These are phyloP conservation scores for Spea bombifrons DNA, from an alignment of 2,113 vertebrate species.

Conservation along the genomic window DNA sequence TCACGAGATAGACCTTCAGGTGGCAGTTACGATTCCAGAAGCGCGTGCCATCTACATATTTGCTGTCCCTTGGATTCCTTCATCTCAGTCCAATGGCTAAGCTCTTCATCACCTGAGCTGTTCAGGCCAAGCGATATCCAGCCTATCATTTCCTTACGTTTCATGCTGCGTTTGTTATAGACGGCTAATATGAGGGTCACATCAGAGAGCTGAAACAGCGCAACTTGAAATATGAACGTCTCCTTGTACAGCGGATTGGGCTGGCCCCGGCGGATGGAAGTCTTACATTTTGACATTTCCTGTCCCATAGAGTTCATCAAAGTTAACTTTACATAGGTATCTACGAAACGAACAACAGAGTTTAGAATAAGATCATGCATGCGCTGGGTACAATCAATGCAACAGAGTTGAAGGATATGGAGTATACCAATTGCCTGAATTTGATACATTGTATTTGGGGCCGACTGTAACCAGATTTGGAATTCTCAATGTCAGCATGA, in stretches of 20 bases:
- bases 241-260: constrained; percentile 96
- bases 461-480: constrained; percentile 24
- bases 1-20: fast-evolving
- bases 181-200: constrained; percentile 96
- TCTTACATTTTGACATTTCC: constrained; percentile 99
- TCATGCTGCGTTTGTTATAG: constrained; percentile 97
- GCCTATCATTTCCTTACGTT: constrained; percentile 96
- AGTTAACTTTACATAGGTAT: constrained; percentile 95
- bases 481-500: constrained; percentile 11
- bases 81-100: constrained; percentile 96
- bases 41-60: constrained; percentile 92
- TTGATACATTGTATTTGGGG: constrained; percentile 49
- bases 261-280: constrained; percentile 90
- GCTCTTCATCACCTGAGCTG: constrained; percentile 95
- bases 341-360: constrained; percentile 65
- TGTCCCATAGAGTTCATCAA: constrained; percentile 97
- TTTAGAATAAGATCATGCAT: constrained; percentile 6
- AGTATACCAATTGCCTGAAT: constrained; percentile 58
- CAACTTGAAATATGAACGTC: constrained; percentile 96
- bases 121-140: constrained; percentile 97
- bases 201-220: constrained; percentile 94
- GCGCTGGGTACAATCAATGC: not conserved
- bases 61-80: constrained; percentile 96
- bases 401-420: constrained; percentile 59
- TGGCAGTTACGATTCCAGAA: constrained; percentile 80